Evolutionary conservation across 1,140 invertebrate species (phyloP).

Genomic region (Trichoplusia ni): DNA sequence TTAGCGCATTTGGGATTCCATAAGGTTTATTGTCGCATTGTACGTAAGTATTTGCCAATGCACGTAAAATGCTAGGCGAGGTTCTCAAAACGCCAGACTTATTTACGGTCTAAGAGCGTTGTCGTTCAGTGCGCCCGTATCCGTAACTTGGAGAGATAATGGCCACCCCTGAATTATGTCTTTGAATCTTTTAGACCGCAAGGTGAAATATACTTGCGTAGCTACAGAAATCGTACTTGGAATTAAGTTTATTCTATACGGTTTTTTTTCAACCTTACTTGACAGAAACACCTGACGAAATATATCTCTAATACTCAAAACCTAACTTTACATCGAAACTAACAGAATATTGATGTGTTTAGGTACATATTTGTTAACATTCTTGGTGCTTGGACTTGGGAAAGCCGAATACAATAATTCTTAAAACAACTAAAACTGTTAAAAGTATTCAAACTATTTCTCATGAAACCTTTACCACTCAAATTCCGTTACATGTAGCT

Average conservation of each 20-base stretch:
- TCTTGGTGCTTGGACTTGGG: too few relatives aligned
- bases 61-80: conserved; percentile 77
- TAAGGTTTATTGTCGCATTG: conserved; percentile 75
- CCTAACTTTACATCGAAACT: too few relatives aligned
- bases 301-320: too few relatives aligned
- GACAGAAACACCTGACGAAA: too few relatives aligned
- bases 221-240: conserved; percentile 1
- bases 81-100: conserved; percentile 77
- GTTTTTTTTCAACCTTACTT: too few relatives aligned
- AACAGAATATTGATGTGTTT: too few relatives aligned
- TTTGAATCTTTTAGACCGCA: conserved; percentile 32
- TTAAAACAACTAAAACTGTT: too few relatives aligned
- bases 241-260: neutral
- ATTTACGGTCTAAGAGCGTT: conserved; percentile 68
- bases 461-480: too few relatives aligned
- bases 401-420: too few relatives aligned
- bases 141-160: conserved; percentile 43
- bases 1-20: conserved; percentile 62
- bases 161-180: conserved; percentile 38
- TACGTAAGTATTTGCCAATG: conserved; percentile 79
- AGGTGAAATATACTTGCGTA: conserved; percentile 25
- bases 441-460: too few relatives aligned
- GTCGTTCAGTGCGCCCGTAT: conserved; percentile 31
- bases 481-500: too few relatives aligned
- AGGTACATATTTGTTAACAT: too few relatives aligned